These are phyloP conservation scores for Nanorana parkeri DNA, from an alignment of 2,113 vertebrate species.

Conservation along the genomic window DNA sequence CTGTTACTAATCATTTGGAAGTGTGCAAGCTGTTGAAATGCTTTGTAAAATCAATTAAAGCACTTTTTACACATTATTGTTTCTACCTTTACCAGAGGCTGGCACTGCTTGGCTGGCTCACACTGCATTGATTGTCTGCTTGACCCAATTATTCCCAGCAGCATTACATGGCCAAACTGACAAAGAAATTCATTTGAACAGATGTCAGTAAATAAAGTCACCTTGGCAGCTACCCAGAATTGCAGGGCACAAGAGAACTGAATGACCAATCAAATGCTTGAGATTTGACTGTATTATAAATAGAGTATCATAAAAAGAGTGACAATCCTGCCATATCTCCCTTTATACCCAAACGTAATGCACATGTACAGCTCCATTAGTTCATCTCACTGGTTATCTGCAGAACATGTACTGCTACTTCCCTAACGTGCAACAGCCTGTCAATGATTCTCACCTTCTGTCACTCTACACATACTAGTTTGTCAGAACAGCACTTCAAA, in stretches of 20 bases:
- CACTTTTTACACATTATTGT: not conserved
- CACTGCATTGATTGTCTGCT: constrained; percentile 1
- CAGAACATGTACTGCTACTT: not conserved
- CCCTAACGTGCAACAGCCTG: not conserved
- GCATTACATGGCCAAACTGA: not conserved
- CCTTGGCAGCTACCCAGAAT: not conserved
- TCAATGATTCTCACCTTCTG: not conserved
- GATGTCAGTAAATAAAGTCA: constrained; percentile 1
- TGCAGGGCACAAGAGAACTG: too few relatives aligned
- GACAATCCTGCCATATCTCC: too few relatives aligned
- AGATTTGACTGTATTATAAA: too few relatives aligned
- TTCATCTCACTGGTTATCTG: not conserved
- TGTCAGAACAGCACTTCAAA: not conserved
- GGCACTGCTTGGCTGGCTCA: not conserved
- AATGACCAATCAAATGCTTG: not conserved
- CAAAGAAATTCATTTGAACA: not conserved
- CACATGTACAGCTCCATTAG: constrained; percentile 18
- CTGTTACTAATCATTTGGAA: not conserved
- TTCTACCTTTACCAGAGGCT: not conserved
- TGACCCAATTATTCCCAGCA: constrained; percentile 19
- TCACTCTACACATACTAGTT: not conserved
- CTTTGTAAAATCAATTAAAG: constrained; percentile 25
- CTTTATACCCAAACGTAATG: not conserved
- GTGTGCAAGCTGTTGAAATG: not conserved
- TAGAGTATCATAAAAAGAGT: not conserved